A percentile compares a stretch with the other conserved stretches of the same genome.
phyloP scores from a whole-genome alignment of 2,113 vertebrate species.

The Rallus limicola region DNA sequence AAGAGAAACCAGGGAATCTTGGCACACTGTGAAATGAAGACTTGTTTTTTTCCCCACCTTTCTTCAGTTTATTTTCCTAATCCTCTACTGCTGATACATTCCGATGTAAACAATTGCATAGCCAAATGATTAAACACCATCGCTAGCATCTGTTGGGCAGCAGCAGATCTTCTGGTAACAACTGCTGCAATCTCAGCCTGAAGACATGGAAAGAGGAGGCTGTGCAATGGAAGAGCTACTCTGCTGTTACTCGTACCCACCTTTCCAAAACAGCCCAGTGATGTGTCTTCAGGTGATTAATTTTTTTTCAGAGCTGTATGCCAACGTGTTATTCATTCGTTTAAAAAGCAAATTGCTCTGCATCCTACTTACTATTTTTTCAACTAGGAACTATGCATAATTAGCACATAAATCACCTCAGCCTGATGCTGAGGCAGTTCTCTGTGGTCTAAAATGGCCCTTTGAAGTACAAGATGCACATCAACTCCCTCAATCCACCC shows the following conservation, averaged over 20 bases:
- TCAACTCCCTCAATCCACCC: no score
- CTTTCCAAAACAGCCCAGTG: not conserved
- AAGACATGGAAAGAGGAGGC: not conserved
- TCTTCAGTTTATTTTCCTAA: slow-evolving; percentile 10
- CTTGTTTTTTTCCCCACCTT: not conserved
- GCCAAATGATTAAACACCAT: not conserved
- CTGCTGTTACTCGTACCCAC: not conserved
- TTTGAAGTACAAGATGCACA: not conserved
- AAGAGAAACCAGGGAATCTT: not conserved
- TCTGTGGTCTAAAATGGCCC: not conserved
- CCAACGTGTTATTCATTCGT: not conserved
- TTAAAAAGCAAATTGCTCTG: not conserved
- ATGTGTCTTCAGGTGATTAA: accelerated
- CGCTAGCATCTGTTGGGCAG: not conserved
- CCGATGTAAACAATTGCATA: not conserved
- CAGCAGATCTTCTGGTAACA: not conserved
- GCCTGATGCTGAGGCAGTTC: not conserved
- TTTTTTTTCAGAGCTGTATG: not conserved
- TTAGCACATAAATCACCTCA: not conserved
- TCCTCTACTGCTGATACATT: not conserved
- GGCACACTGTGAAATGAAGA: not conserved
- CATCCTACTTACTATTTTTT: not conserved
- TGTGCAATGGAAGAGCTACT: not conserved
- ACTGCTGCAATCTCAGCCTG: not conserved
- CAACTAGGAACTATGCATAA: not conserved